Percentiles rank a stretch among this genome's conserved stretches.
phyloP scores from a whole-genome alignment of 2,797 vertebrate species.

The Gadopsis bispinosus region DNA sequence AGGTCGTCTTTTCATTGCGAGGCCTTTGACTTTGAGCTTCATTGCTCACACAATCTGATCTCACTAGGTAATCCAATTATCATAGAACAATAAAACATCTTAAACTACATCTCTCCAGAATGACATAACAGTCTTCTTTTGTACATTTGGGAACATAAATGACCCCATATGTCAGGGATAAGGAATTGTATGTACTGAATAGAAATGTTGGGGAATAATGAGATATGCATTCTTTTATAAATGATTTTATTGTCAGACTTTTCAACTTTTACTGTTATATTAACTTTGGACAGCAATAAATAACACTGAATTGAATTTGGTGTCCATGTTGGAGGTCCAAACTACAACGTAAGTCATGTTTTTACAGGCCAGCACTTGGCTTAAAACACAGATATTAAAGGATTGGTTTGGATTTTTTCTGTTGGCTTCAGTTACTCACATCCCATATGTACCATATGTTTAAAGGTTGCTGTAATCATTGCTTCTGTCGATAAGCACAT shows the following conservation, averaged over 20 bases:
- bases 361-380: no score
- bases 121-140: constrained; percentile 13
- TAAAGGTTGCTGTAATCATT: no score
- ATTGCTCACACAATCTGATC: constrained; percentile 1
- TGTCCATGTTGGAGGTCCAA: neutral
- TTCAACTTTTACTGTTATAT: neutral
- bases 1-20: neutral
- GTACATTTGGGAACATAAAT: neutral
- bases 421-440: no score
- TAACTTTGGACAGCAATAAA: neutral
- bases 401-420: no score
- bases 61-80: neutral
- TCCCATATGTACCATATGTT: no score
- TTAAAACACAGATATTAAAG: no score
- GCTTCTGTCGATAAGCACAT: neutral
- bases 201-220: neutral
- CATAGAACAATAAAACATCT: neutral
- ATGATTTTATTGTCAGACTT: neutral
- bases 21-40: constrained; percentile 5
- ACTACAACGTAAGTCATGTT: neutral
- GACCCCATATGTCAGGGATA: neutral
- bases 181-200: neutral
- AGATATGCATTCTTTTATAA: neutral
- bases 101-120: neutral
- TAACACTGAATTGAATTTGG: neutral